Evolutionary conservation across 2,797 vertebrate genomes (phyloP).

Genomic region (Margarornis squamiger): DNA sequence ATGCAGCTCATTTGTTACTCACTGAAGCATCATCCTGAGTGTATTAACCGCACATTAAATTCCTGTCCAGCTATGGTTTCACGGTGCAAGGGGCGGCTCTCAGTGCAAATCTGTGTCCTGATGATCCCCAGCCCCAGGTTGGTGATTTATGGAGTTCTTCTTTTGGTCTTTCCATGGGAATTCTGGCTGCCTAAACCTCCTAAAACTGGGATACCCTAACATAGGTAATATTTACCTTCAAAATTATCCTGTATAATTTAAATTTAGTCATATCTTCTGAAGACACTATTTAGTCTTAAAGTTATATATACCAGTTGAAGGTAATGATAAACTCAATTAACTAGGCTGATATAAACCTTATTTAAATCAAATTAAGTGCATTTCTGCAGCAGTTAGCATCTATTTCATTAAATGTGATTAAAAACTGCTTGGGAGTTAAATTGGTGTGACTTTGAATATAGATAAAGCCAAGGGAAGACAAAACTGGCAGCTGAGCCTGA

Average conservation of each 20-base stretch:
- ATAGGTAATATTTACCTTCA: not conserved
- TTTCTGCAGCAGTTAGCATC: conserved; percentile 53
- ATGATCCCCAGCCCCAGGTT: not conserved
- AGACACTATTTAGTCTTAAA: not conserved
- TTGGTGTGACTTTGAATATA: conserved; percentile 58
- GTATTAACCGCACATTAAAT: not conserved
- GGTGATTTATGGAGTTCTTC: not conserved
- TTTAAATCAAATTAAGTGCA: conserved; percentile 61
- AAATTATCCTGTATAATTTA: not conserved
- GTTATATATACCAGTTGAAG: not conserved
- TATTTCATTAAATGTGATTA: conserved; percentile 62
- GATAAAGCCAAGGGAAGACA: conserved; percentile 36
- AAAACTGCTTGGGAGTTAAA: conserved; percentile 49
- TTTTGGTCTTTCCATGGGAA: not conserved
- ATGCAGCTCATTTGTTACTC: not conserved
- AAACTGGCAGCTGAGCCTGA: conserved; percentile 45
- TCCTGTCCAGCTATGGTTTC: not conserved
- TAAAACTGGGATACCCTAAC: not conserved
- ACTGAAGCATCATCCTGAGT: not conserved
- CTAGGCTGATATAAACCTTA: conserved; percentile 45
- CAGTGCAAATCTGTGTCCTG: not conserved
- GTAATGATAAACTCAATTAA: conserved; percentile 47
- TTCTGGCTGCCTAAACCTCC: not conserved
- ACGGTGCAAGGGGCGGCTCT: not conserved
- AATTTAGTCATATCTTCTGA: not conserved